phyloP scores from a whole-genome alignment of 1,140 invertebrate genomes.

The Drosophila oshimai region DNA sequence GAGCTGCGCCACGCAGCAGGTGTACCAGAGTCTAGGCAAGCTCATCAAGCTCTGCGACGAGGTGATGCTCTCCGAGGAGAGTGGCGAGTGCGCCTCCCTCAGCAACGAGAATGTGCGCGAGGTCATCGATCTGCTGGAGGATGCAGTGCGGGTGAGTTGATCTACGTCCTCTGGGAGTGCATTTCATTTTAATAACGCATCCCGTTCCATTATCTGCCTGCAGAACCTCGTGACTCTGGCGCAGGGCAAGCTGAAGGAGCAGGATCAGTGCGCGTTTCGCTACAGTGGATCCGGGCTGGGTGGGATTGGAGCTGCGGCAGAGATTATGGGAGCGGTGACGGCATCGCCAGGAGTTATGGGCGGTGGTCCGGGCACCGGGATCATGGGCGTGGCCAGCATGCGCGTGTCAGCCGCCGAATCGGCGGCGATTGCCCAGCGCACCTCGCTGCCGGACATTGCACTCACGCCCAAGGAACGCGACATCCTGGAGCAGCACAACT shows the following conservation, averaged over 20 bases:
- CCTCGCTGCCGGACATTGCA: constrained; percentile 89
- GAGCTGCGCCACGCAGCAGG: constrained; percentile 90
- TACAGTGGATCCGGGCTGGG: constrained; percentile 49
- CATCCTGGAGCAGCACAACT: constrained; percentile 81
- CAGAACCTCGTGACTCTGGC: constrained; percentile 87
- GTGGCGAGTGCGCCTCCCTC: constrained; percentile 85
- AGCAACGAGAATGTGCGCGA: constrained; percentile 90
- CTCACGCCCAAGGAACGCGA: constrained; percentile 86
- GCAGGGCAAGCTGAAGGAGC: constrained; percentile 86
- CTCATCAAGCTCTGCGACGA: constrained; percentile 95
- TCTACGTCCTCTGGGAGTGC: accelerated
- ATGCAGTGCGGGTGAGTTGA: constrained; percentile 89
- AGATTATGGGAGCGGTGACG: constrained; percentile 63
- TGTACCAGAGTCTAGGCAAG: constrained; percentile 93
- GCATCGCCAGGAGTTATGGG: constrained; percentile 5
- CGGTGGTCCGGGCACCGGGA: neutral
- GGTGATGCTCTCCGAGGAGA: constrained; percentile 87
- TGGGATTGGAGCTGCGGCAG: constrained; percentile 66
- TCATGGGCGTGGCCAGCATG: constrained; percentile 18
- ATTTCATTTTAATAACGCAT: neutral
- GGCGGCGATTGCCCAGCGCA: constrained; percentile 82
- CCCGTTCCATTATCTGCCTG: constrained; percentile 33
- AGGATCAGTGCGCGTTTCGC: constrained; percentile 79
- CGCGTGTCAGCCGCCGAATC: constrained; percentile 48
- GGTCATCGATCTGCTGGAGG: constrained; percentile 90